Base-by-base conservation (phyloP, 53 echinoderm and acorn worm species). In the Paracentrotus lividus region DNA sequence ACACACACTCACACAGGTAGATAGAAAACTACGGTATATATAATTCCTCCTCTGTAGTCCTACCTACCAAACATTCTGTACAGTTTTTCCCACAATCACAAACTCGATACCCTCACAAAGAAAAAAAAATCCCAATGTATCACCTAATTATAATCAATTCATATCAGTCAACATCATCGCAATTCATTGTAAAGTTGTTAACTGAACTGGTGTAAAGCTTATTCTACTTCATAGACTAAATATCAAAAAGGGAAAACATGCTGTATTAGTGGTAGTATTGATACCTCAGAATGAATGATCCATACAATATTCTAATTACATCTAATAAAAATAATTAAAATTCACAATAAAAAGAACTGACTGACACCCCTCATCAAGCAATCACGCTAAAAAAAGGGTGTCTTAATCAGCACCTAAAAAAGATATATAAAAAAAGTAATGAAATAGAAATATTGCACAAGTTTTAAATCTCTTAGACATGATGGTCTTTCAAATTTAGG, bases 371-470 rank as follows among this genome's bases (percentile, higher is more conserved):
- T 32, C 42, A 92, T 8, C 1, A 36, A 38, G 81, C 92, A 77
- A 92, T 92, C 81, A 92, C 43, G 31, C 40, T 57, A 40, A 34
- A 56, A 92, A 33, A 55, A 78, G 57, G 9, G 42, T 9, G 38
- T 43, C 58, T 78, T 57, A 40, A 58, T 78, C 92, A 92, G 78
- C 92, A 92, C 81, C 81, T n/a, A n/a, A 92, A 92, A 77, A 92
- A 23, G 77, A 92, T 92, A 92, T n/a, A 90, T 72, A 72, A 44
- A 64, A 76, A 91, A 92, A 42, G 81, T 78, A 77, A 78, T 56
- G 61, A 92, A 78, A 78, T 92, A 78, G 92, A 78, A 78, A 92
- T 92, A 92, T 92, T 92, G 92, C 92, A 92, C 92, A 92, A 92
- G 92, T 92, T 78, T 81, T 78, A 78, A 78, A 57, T 92, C 58